Evolutionary conservation across 2,888 invertebrate genomes (phyloP).

Genomic region (Hartigia nigra): DNA sequence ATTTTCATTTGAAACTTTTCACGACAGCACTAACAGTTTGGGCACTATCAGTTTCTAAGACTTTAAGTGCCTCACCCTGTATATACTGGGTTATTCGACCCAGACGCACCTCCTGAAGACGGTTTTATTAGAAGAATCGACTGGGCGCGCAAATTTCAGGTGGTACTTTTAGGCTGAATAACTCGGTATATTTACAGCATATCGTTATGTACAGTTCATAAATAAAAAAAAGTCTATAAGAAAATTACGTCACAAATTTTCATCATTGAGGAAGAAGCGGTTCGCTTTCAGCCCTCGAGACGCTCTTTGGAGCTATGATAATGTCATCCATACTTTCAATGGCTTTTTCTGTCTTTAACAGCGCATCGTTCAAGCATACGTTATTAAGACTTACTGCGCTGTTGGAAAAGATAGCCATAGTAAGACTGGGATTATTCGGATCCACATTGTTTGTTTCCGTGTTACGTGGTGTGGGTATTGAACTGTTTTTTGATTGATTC

Average conservation of each 20-base stretch:
- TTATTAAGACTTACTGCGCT: constrained; percentile 87
- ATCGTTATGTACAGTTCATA: constrained; percentile 22
- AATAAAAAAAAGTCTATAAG: constrained; percentile 17
- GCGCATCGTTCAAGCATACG: constrained; percentile 83
- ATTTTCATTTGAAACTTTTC: no score
- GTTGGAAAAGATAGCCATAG: constrained; percentile 85
- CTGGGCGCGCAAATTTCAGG: neutral
- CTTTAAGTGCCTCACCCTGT: no score
- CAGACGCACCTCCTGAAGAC: neutral
- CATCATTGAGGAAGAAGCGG: constrained; percentile 28
- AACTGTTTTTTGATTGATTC: constrained; percentile 65
- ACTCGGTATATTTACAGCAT: neutral
- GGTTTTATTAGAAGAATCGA: neutral
- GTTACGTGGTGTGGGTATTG: constrained; percentile 30
- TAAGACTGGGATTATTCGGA: constrained; percentile 72
- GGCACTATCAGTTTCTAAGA: no score
- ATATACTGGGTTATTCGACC: neutral
- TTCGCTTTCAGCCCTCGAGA: constrained; percentile 28
- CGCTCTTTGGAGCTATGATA: constrained; percentile 14
- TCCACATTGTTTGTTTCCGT: constrained; percentile 57
- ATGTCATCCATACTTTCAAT: constrained; percentile 12
- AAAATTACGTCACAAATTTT: constrained; percentile 16
- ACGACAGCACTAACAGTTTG: no score
- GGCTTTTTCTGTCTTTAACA: constrained; percentile 66
- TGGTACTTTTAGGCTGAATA: neutral